Evolutionary conservation across 2,888 invertebrate species (phyloP).

Genomic region (Kuschelorhynchus macadamiae): DNA sequence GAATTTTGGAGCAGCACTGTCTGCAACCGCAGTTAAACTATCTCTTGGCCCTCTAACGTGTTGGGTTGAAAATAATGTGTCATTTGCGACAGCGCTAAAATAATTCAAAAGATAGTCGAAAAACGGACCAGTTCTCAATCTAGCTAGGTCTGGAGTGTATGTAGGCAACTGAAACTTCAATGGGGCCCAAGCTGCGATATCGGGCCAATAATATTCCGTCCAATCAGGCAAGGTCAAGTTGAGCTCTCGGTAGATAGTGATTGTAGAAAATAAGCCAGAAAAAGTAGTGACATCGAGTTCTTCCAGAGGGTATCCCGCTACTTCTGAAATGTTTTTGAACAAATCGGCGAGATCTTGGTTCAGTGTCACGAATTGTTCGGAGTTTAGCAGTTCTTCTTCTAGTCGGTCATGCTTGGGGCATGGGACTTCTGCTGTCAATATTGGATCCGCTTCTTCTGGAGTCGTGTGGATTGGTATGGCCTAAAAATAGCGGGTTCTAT

Average conservation of each 20-base stretch:
- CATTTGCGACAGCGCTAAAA: conserved; percentile 33
- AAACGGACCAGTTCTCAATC: conserved; percentile 66
- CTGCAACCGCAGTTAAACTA: not conserved
- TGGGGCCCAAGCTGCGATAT: conserved; percentile 69
- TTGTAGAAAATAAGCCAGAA: conserved; percentile 71
- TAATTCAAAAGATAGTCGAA: conserved; percentile 47
- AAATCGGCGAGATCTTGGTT: conserved; percentile 72
- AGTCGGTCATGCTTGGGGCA: conserved; percentile 40
- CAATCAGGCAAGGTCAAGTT: conserved; percentile 65
- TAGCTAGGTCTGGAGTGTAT: conserved; percentile 71
- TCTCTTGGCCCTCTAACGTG: conserved; percentile 6
- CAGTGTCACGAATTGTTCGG: conserved; percentile 61
- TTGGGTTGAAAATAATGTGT: not conserved
- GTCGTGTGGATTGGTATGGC: conserved; percentile 43
- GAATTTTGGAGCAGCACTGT: conserved; percentile 38
- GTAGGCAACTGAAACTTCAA: conserved; percentile 72
- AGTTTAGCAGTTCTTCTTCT: conserved; percentile 33
- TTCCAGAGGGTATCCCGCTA: conserved; percentile 62
- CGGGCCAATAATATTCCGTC: conserved; percentile 72
- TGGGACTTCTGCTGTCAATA: conserved; percentile 25
- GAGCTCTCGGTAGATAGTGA: conserved; percentile 36
- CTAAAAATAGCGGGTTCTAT: too few relatives aligned
- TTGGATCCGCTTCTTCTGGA: conserved; percentile 26
- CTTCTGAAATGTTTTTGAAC: conserved; percentile 74
- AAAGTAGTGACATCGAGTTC: conserved; percentile 67